phyloP scores from a whole-genome alignment of 2,888 invertebrate genomes.

The Xanthia icteritia region DNA sequence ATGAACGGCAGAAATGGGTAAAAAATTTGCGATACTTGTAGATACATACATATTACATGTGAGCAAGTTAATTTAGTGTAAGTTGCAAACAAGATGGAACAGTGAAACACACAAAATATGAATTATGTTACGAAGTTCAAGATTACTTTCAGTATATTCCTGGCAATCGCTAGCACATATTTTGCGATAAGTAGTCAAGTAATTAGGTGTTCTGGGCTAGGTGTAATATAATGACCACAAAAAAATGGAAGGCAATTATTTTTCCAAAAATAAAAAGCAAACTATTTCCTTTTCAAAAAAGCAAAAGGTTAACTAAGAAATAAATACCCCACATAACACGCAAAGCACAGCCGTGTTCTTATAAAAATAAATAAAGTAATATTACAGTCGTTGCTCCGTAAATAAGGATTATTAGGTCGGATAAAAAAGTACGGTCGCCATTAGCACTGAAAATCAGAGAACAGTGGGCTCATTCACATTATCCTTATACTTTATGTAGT shows the following conservation, averaged over 20 bases:
- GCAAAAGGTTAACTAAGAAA: constrained; percentile 42
- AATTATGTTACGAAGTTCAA: constrained; percentile 1
- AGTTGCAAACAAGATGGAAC: not conserved
- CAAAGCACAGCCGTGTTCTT: constrained; percentile 33
- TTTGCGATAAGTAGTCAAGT: not conserved
- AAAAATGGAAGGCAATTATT: constrained; percentile 26
- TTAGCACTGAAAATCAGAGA: constrained; percentile 60
- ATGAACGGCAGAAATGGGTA: constrained; percentile 14
- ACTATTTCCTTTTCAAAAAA: constrained; percentile 32
- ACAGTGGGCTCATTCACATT: constrained; percentile 57
- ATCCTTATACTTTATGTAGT: constrained; percentile 59
- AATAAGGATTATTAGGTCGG: constrained; percentile 51
- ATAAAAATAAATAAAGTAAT: constrained; percentile 46
- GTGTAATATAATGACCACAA: constrained; percentile 21
- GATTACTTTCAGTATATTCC: not conserved
- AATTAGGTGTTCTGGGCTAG: not conserved
- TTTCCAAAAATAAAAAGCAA: constrained; percentile 23
- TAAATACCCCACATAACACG: constrained; percentile 45
- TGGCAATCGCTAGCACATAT: not conserved
- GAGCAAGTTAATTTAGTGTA: not conserved
- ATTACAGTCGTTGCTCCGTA: constrained; percentile 35
- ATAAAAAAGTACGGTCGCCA: constrained; percentile 47
- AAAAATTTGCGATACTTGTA: too few species aligned
- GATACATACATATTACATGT: not conserved
- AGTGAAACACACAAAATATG: not conserved